Evolutionary conservation across 1,140 invertebrate genomes (phyloP).

Genomic region (Meloidogyne chitwoodi): DNA sequence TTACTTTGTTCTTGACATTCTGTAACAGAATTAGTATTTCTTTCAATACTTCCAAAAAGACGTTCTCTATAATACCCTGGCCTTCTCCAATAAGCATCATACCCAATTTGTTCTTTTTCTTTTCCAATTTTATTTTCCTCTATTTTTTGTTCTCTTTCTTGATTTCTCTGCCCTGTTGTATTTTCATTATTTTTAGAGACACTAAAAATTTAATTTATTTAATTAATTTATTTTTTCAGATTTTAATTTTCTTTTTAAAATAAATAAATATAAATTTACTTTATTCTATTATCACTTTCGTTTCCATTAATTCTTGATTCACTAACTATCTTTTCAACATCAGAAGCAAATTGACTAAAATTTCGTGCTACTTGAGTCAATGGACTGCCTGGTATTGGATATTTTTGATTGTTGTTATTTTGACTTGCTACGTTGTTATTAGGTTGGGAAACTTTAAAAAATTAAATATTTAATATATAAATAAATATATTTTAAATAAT

Average conservation of each 20-base stretch:
- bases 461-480: not conserved
- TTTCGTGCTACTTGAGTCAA: conserved; percentile 25
- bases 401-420: not conserved
- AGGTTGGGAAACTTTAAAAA: not conserved
- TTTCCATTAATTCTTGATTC: not conserved
- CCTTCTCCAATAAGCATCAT: conserved; percentile 19
- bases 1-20: not conserved
- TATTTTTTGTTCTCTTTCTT: not conserved
- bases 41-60: conserved; percentile 7
- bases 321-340: conserved; percentile 21
- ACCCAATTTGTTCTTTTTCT: not conserved
- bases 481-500: not conserved
- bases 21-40: conserved; percentile 8
- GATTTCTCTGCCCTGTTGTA: not conserved
- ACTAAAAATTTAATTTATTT: not conserved
- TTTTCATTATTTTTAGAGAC: not conserved
- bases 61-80: conserved; percentile 13
- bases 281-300: not conserved
- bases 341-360: conserved; percentile 23
- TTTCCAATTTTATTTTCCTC: not conserved
- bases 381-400: not conserved
- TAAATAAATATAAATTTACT: not conserved
- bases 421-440: not conserved
- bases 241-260: too few relatives aligned
- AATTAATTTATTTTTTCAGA: too few relatives aligned